Conservation (phyloP, 2,113 vertebrate species). For the Semicossyphus pulcher region DNA sequence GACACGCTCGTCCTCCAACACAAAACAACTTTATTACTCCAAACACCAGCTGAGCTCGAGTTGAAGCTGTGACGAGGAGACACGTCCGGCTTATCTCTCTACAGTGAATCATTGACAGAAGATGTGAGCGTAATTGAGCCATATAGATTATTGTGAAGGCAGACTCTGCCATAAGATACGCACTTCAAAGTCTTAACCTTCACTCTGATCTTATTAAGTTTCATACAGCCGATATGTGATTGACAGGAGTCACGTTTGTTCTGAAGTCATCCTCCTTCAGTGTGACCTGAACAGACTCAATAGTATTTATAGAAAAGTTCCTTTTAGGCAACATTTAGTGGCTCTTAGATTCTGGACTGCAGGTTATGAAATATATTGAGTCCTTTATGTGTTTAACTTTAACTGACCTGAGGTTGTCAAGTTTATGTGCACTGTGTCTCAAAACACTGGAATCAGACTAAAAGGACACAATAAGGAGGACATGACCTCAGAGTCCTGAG, state of each 20-base stretch:
- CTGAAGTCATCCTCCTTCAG: constrained; percentile 10
- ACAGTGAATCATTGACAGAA: constrained; percentile 43
- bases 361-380: neutral
- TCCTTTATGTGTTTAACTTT: neutral
- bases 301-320: constrained; percentile 15
- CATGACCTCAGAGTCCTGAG: no score
- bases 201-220: neutral
- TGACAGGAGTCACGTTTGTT: constrained; percentile 1
- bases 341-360: neutral
- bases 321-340: neutral
- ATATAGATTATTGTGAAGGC: constrained; percentile 1
- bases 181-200: neutral
- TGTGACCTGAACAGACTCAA: neutral
- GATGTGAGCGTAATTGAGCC: constrained; percentile 5
- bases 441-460: neutral
- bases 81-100: constrained; percentile 31
- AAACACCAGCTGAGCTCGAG: constrained; percentile 10
- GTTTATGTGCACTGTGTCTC: no score
- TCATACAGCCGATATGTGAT: neutral
- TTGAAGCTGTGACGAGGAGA: neutral
- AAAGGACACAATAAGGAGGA: no score
- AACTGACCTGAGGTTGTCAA: neutral
- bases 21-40: constrained; percentile 4
- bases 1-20: constrained; percentile 21
- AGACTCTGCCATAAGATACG: constrained; percentile 8